Evolutionary conservation across 2,113 vertebrate genomes (phyloP), one percentile per base, ranked within the genome.

Genomic region (Amphiprion ocellaris): DNA sequence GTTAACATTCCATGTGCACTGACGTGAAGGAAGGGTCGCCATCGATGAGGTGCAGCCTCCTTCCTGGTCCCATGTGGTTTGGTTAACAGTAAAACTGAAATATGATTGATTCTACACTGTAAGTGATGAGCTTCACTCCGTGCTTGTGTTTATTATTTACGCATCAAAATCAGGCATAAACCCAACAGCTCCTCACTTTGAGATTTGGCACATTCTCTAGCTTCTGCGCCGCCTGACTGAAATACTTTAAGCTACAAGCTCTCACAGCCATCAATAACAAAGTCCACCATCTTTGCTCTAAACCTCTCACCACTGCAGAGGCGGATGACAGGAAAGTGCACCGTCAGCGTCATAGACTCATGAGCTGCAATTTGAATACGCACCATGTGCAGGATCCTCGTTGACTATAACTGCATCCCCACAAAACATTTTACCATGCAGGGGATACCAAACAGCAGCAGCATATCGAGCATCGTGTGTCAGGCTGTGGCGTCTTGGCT

Each of bases 291-390:
- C 53, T 77, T 80, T 5, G 55, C 69, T 77, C 81, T 53, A 26
- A 47, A 62, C 30, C 55, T 83, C 56, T 59, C 15, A 10, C 26
- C 55, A 53, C 69, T 74, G 77, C 77, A 69, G 80, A 75, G 54
- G 60, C 68, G 26, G 69, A 33, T 55, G 37, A 44, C 23, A 15
- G 24, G 16, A 61, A 69, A 55, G 63, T 55, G 72, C 69, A 41
- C 24, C 69, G 21, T 70, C 65, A 28, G 58, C 59, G 53, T 15
- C 10, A 10, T 37, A 26, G 21, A 62, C 24, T 23, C 30, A 50
- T 30, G 24, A 19, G 21, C 59, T 65, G 54, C 37, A 37, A 15
- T 26, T 24, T 55, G 56, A 73, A 50, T 44, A 19, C 0, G 17
- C 44, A 60, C 39, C 17, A 59, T 15, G 46, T 21, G 16, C 16